Base-by-base conservation (phyloP, 2,797 vertebrate species). In the Valencia hispanica region DNA sequence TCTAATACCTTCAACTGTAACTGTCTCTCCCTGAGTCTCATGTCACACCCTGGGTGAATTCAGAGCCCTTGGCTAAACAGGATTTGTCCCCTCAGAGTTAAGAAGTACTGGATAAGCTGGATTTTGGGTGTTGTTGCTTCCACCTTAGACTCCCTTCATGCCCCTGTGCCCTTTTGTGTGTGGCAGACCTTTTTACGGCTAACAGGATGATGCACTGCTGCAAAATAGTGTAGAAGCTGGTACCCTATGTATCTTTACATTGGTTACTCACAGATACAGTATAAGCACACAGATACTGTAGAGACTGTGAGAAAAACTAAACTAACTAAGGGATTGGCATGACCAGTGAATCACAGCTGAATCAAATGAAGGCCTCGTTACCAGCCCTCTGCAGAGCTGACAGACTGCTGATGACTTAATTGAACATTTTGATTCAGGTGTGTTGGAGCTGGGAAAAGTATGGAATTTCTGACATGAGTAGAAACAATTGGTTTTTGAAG, bases 151-250 rank as follows among this genome's bases (percentile, higher is more conserved):
- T 63, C 87, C 81, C 77, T 75, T 72, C 39, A 32, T 83, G 71
- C 79, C 82, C 81, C 79, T 39, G 45, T 80, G 74, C 83, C 79
- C 80, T 84, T 57, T 79, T 70, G 77, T 27, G 8, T 80, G 66
- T 82, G 27, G 72, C 66, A 86, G 79, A 79, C 83, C 79, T 87
- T 86, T 86, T 87, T 81, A 70, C 76, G 83, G 77, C 80, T 94
- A 95, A 94, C 92, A 87, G 90, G 90, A 94, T 95, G 93, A 93
- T 89, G 86, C 82, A 87, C 83, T 89, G 86, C 86, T 85, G 86
- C 89, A 61, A 80, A 86, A 86, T 92, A 81, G 81, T 87, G 88
- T 83, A 73, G 88, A 85, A 69, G 74, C 84, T 89, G 79, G 83
- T 79, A 79, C 79, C 82, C 78, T 82, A 69, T 88, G 78, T 86